phyloP scores from a whole-genome alignment of 2,888 invertebrate genomes.

The Mesochorus sp. region DNA sequence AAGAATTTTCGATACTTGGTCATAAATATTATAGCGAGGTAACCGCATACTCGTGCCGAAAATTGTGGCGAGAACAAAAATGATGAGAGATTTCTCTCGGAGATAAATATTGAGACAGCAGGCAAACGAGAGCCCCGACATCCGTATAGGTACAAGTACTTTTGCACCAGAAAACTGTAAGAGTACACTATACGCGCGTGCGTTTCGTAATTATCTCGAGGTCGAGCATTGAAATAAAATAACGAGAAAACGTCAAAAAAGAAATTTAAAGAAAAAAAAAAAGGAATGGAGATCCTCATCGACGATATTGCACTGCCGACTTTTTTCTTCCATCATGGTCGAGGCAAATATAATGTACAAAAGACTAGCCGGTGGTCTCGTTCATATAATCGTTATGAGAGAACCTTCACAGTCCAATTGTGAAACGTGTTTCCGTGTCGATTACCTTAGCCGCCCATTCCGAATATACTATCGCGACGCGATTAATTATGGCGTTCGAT shows the following conservation, averaged over 20 bases:
- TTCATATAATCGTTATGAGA: conserved; percentile 37
- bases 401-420: conserved; percentile 56
- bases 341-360: neutral
- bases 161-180: neutral
- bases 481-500: conserved; percentile 45
- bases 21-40: too few species aligned
- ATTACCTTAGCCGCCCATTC: conserved; percentile 47
- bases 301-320: neutral
- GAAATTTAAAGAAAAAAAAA: conserved; percentile 1
- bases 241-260: conserved; percentile 8
- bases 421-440: conserved; percentile 56
- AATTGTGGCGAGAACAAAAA: neutral
- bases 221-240: conserved; percentile 21
- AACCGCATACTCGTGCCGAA: neutral
- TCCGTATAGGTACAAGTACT: conserved; percentile 34
- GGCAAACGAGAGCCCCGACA: conserved; percentile 45
- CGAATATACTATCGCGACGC: conserved; percentile 23
- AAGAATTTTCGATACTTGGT: too few species aligned
- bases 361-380: conserved; percentile 7
- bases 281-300: neutral
- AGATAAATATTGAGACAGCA: conserved; percentile 58
- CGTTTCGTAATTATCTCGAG: conserved; percentile 53
- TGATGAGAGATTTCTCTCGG: conserved; percentile 23
- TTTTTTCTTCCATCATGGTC: neutral
- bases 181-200: conserved; percentile 37